phyloP scores from a whole-genome alignment of 2,113 vertebrate genomes.

The Misgurnus anguillicaudatus region DNA sequence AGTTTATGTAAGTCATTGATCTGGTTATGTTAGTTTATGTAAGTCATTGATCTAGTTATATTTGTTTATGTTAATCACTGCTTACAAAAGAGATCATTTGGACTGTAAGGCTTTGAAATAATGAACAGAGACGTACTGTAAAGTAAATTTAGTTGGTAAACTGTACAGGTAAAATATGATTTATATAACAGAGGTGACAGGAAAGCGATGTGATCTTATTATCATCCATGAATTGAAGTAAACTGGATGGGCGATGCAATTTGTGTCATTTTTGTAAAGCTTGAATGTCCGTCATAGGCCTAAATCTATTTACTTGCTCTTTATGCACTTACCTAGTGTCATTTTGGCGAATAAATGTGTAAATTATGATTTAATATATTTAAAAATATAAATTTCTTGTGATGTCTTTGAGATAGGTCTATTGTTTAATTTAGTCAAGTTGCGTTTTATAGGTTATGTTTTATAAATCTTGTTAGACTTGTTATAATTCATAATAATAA shows the following conservation, averaged over 20 bases:
- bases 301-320: too few species aligned
- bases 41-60: too few species aligned
- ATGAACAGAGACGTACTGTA: neutral
- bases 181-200: neutral
- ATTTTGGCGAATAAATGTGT: too few species aligned
- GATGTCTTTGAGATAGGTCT: neutral
- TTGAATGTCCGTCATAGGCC: neutral
- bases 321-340: too few species aligned
- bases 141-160: neutral
- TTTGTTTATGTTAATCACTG: too few species aligned
- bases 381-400: neutral
- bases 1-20: too few species aligned
- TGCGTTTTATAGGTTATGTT: neutral
- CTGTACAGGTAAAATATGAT: neutral
- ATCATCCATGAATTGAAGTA: neutral
- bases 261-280: neutral
- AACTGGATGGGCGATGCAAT: neutral
- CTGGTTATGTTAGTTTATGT: too few species aligned
- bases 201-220: neutral
- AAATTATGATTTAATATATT: neutral
- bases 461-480: neutral
- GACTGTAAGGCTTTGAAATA: neutral
- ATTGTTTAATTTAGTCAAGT: neutral
- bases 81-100: too few species aligned
- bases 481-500: neutral